Evolutionary conservation across 2,113 vertebrate genomes (phyloP).

Genomic region (Pimephales promelas): DNA sequence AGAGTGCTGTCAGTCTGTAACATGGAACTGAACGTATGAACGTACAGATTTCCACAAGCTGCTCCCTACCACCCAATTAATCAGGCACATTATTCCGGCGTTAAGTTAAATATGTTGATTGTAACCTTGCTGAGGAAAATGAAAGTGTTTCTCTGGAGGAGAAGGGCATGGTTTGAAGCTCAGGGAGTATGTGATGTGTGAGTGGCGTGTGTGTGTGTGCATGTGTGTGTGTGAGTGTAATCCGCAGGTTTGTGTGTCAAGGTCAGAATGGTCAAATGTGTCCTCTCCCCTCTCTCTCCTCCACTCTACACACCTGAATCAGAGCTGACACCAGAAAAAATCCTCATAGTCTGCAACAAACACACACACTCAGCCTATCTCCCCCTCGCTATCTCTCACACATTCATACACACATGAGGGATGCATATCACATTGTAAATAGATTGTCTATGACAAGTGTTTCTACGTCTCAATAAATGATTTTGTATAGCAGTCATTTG

Average conservation of each 20-base stretch:
- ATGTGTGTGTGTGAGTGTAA: slow-evolving; percentile 26
- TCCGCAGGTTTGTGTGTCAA: slow-evolving; percentile 50
- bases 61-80: slow-evolving; percentile 31
- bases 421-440: slow-evolving; percentile 32
- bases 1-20: slow-evolving; percentile 7
- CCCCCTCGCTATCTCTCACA: not conserved
- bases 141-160: slow-evolving; percentile 51
- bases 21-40: slow-evolving; percentile 3
- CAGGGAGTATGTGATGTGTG: slow-evolving; percentile 32
- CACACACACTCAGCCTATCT: not conserved
- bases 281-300: slow-evolving; percentile 5
- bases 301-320: slow-evolving; percentile 49
- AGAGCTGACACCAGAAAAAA: slow-evolving; percentile 49
- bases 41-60: slow-evolving; percentile 20
- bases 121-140: slow-evolving; percentile 58
- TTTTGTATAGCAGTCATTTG: slow-evolving; percentile 42
- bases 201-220: not conserved
- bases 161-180: slow-evolving; percentile 22
- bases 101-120: slow-evolving; percentile 26
- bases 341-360: slow-evolving; percentile 30
- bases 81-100: slow-evolving; percentile 29
- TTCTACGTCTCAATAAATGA: slow-evolving; percentile 38
- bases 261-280: slow-evolving; percentile 52
- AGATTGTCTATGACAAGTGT: not conserved
- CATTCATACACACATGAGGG: not conserved